These are phyloP conservation scores for Hydropotes inermis DNA, from an alignment of 2,113 vertebrate species.

Conservation along the genomic window DNA sequence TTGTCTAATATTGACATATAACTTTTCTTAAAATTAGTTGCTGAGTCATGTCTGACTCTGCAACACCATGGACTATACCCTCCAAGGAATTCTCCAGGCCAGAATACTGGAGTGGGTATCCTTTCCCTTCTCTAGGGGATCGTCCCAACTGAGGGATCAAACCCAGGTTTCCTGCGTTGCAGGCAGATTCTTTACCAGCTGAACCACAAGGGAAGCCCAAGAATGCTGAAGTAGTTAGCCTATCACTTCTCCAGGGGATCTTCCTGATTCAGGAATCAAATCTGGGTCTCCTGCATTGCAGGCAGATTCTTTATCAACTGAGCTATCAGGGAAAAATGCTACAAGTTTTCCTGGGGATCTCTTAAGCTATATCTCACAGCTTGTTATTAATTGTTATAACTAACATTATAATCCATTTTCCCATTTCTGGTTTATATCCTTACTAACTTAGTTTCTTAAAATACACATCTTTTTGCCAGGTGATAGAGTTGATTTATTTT, in stretches of 20 bases:
- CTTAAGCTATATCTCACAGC: not conserved
- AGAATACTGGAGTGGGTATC: not conserved
- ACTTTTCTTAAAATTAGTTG: not conserved
- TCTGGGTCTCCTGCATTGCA: not conserved
- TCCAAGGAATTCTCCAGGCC: not conserved
- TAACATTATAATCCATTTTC: not conserved
- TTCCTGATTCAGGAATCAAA: not conserved
- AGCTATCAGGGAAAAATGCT: not conserved
- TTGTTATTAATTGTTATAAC: not conserved
- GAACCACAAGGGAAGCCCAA: not conserved
- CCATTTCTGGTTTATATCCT: not conserved
- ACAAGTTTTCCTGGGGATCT: not conserved
- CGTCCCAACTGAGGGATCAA: not conserved
- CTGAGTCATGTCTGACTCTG: not conserved
- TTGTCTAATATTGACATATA: not conserved
- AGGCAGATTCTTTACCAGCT: not conserved
- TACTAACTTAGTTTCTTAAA: not conserved
- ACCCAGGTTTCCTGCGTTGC: not conserved
- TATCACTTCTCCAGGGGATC: not conserved
- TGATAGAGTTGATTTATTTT: not conserved
- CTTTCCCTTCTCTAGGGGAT: not conserved
- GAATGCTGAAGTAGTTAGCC: not conserved
- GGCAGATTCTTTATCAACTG: not conserved
- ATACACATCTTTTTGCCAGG: not conserved
- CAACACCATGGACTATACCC: accelerated